Evolutionary conservation across 92 coral and sea anemone genomes (phyloP).

Genomic region (Porites rus): DNA sequence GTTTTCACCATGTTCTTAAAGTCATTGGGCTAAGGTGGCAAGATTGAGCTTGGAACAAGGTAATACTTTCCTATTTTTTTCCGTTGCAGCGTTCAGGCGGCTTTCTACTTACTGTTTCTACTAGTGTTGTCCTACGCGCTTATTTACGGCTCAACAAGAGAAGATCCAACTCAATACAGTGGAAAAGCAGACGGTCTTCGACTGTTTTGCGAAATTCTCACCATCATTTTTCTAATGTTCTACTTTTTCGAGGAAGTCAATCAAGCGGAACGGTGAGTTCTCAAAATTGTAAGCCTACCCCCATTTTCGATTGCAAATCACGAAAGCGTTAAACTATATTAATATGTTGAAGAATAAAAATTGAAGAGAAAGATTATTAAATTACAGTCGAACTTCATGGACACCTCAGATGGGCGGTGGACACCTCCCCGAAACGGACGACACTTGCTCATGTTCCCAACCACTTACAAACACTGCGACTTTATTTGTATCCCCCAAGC

Average conservation of each 20-base stretch:
- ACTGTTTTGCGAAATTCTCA: conserved; percentile 83
- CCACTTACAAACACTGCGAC: no score
- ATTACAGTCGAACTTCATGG: no score
- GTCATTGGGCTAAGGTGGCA: no score
- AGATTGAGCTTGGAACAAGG: not conserved
- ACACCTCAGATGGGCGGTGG: no score
- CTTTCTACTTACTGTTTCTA: conserved; percentile 74
- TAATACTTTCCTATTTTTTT: not conserved
- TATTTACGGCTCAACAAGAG: conserved; percentile 76
- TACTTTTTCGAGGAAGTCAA: conserved; percentile 78
- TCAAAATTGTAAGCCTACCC: not conserved
- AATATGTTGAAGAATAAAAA: no score
- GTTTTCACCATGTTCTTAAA: no score
- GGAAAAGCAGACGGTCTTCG: conserved; percentile 83
- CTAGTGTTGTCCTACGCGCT: conserved; percentile 84
- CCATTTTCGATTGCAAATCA: not conserved
- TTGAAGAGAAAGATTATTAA: no score
- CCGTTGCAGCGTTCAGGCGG: conserved; percentile 76
- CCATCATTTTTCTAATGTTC: conserved; percentile 75
- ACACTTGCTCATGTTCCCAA: no score
- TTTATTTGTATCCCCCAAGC: no score
- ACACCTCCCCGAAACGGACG: no score
- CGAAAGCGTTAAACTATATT: no score
- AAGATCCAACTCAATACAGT: conserved; percentile 79
- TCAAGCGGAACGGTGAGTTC: conserved; percentile 80